Conservation (phyloP, 2,113 vertebrate species). For the Hylia prasina region DNA sequence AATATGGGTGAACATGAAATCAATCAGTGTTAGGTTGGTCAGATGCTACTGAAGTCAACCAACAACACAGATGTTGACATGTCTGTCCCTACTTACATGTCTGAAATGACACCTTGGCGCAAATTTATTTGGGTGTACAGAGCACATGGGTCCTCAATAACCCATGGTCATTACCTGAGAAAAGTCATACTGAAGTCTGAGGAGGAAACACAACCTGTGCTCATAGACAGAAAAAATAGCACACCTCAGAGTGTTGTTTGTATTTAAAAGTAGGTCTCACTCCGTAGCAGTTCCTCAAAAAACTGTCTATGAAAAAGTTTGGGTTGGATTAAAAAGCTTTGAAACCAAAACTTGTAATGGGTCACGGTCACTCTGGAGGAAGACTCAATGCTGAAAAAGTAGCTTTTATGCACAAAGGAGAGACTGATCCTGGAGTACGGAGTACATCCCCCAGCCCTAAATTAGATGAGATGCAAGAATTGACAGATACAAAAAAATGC, state of each 20-base stretch:
- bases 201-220: not conserved
- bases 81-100: too few species aligned
- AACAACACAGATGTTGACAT: not conserved
- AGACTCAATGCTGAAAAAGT: not conserved
- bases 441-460: not conserved
- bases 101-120: not conserved
- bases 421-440: not conserved
- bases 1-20: not conserved
- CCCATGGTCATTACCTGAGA: not conserved
- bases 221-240: not conserved
- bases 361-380: not conserved
- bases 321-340: not conserved
- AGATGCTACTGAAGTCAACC: not conserved
- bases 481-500: not conserved
- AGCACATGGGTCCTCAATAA: not conserved
- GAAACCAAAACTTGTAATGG: not conserved
- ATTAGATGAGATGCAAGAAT: not conserved
- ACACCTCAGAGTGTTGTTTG: not conserved
- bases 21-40: rapidly evolving
- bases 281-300: not conserved
- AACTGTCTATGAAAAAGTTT: rapidly evolving
- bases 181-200: not conserved
- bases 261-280: not conserved
- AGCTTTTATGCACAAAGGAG: not conserved
- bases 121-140: not conserved